These are phyloP conservation scores for Diarsia mendica DNA, from an alignment of 2,888 invertebrate species.

Conservation along the genomic window DNA sequence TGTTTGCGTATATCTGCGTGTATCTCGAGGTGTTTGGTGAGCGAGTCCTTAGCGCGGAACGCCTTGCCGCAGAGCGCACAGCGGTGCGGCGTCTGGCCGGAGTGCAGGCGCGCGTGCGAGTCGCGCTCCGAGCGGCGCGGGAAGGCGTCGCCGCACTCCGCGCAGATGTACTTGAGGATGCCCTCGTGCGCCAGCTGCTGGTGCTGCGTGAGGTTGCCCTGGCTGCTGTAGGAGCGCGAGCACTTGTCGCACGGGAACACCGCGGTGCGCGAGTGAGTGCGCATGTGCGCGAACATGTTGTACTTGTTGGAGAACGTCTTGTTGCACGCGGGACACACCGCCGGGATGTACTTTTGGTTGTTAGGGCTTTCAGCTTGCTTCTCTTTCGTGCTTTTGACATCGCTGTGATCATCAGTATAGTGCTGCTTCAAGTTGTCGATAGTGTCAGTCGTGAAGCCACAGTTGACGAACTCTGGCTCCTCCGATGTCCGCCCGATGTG, in stretches of 20 bases:
- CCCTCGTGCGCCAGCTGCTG: conserved; percentile 83
- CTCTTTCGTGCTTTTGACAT: conserved; percentile 43
- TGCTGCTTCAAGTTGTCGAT: conserved; percentile 65
- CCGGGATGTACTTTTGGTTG: conserved; percentile 81
- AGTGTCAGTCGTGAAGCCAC: conserved; percentile 69
- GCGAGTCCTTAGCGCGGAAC: conserved; percentile 78
- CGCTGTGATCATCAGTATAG: conserved; percentile 62
- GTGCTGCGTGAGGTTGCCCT: conserved; percentile 85
- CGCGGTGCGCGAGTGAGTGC: conserved; percentile 74
- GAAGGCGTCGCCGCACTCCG: conserved; percentile 86
- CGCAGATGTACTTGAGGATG: conserved; percentile 81
- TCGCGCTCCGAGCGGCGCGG: conserved; percentile 82
- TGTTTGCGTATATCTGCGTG: conserved; percentile 79
- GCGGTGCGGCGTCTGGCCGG: conserved; percentile 83
- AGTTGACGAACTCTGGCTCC: conserved; percentile 71
- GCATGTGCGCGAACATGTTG: conserved; percentile 85
- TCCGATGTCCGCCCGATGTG: conserved; percentile 66
- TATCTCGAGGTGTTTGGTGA: conserved; percentile 77
- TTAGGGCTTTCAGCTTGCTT: conserved; percentile 62
- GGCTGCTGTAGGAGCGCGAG: conserved; percentile 83
- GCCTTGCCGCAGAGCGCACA: conserved; percentile 84
- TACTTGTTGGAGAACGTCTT: conserved; percentile 87
- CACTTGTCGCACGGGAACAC: conserved; percentile 83
- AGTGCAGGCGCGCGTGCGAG: conserved; percentile 83
- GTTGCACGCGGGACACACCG: conserved; percentile 86